Evolutionary conservation across 64 coral and sea anemone species (phyloP).

Genomic region (Acropora tenuis): DNA sequence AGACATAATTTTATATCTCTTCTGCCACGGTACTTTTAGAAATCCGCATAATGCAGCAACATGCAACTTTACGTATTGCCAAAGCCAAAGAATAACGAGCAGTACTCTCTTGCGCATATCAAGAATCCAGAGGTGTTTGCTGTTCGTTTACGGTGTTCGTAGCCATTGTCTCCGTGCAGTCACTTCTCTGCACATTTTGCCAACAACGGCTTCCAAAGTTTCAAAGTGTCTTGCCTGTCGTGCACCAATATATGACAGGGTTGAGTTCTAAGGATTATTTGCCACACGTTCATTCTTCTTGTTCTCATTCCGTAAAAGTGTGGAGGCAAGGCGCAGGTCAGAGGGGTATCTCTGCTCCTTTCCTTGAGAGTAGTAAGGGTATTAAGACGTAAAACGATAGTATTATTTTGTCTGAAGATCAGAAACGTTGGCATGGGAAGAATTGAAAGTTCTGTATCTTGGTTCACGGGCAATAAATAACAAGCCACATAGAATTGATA

Average conservation of each 20-base stretch:
- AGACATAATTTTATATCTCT: not conserved
- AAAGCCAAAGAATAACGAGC: not conserved
- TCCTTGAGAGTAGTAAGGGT: no score
- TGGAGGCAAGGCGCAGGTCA: no score
- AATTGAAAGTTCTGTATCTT: no score
- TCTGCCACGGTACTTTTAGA: not conserved
- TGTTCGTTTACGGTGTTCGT: not conserved
- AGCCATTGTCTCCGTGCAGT: not conserved
- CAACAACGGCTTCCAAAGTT: not conserved
- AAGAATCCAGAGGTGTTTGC: not conserved
- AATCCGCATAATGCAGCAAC: not conserved
- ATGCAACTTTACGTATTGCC: not conserved
- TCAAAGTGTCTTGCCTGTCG: not conserved
- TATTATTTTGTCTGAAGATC: no score
- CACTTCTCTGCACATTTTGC: not conserved
- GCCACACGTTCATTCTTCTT: no score
- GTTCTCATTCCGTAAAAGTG: no score
- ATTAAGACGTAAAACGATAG: no score
- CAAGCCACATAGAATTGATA: no score
- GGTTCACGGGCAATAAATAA: no score
- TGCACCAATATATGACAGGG: conserved; percentile 8
- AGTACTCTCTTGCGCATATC: conserved; percentile 17
- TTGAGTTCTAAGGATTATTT: no score
- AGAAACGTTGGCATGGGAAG: no score
- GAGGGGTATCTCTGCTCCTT: no score